phyloP scores from a whole-genome alignment of 2,888 invertebrate species.

The Microdon myrmicae region DNA sequence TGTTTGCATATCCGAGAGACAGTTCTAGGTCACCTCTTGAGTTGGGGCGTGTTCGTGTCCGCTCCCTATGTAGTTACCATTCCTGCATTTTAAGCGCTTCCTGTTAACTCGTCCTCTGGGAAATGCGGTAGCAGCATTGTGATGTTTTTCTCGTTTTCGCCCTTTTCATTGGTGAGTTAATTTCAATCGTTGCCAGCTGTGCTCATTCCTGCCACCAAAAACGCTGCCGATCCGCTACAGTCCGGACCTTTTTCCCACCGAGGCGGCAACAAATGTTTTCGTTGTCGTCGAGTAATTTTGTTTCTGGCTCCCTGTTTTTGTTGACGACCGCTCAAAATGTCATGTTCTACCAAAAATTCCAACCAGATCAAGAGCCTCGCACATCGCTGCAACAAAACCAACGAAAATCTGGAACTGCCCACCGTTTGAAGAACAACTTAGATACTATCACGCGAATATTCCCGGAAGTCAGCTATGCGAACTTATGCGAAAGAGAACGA shows the following conservation, averaged over 20 bases:
- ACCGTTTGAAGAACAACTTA: background rate
- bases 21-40: conserved; percentile 32
- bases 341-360: conserved; percentile 52
- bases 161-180: conserved; percentile 37
- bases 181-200: conserved; percentile 41
- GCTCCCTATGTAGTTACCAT: too few relatives aligned
- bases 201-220: conserved; percentile 47
- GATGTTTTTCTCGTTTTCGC: background rate
- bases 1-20: too few relatives aligned
- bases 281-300: conserved; percentile 7
- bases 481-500: conserved; percentile 42
- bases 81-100: conserved; percentile 6
- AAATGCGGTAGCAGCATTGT: conserved; percentile 1
- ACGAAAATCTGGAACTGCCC: conserved; percentile 49
- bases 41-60: too few relatives aligned
- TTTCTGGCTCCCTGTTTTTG: conserved; percentile 8
- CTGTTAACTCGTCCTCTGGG: conserved; percentile 13
- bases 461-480: conserved; percentile 52
- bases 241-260: too few relatives aligned
- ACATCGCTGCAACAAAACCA: conserved; percentile 47
- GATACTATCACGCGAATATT: conserved; percentile 28
- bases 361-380: conserved; percentile 35
- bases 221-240: conserved; percentile 23
- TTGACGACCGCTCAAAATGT: conserved; percentile 43
- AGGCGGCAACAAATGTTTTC: conserved; percentile 49